These are phyloP conservation scores for Acheta domesticus DNA, from an alignment of 2,888 invertebrate genomes.

Conservation along the genomic window DNA sequence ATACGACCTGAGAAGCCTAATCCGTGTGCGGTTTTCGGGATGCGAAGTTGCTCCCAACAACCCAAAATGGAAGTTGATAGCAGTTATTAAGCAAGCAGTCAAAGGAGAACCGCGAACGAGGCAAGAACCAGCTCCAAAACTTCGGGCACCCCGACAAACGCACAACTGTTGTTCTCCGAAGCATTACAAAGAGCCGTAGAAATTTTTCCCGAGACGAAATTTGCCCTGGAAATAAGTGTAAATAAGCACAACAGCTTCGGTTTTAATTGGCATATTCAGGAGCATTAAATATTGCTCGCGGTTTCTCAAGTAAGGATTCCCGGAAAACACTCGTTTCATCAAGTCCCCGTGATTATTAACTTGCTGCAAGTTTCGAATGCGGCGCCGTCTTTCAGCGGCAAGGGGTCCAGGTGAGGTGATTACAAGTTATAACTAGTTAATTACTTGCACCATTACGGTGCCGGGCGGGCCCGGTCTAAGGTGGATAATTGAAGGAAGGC, in stretches of 20 bases:
- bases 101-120: too few relatives aligned
- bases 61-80: too few relatives aligned
- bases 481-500: constrained; percentile 18
- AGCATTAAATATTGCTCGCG: neutral
- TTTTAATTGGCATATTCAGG: constrained; percentile 6
- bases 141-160: too few relatives aligned
- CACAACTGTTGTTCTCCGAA: neutral
- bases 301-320: neutral
- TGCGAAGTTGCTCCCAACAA: too few relatives aligned
- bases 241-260: neutral
- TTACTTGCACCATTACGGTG: constrained; percentile 7
- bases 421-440: constrained; percentile 18
- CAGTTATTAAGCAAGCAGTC: too few relatives aligned
- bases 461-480: constrained; percentile 1
- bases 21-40: too few relatives aligned
- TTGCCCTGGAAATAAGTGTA: neutral
- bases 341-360: constrained; percentile 8
- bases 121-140: too few relatives aligned
- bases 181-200: neutral
- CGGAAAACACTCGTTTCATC: neutral
- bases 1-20: too few relatives aligned
- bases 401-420: neutral
- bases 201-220: neutral
- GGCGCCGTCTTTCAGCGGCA: neutral
- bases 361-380: constrained; percentile 18